Base-by-base conservation (phyloP, 2,888 invertebrate species). In the Uropetala carovei region DNA sequence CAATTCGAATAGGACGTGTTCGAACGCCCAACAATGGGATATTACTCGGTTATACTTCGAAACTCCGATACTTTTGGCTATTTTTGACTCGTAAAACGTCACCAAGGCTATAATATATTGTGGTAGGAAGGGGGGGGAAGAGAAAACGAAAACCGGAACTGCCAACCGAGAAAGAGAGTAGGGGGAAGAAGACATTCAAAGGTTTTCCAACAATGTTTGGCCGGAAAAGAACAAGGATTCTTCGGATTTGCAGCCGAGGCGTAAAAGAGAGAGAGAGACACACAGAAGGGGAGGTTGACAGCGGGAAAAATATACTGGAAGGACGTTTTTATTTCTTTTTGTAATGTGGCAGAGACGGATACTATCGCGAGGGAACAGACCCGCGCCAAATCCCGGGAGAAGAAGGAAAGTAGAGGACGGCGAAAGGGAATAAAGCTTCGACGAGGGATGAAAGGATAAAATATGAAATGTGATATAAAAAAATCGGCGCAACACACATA, bases 281-380 rank as follows among this genome's bases (percentile, higher is more conserved):
- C 3, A 68, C 18, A 22, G 18, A 22, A 22, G 13, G 68, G n/a
- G 64, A 68, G 68, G 68, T 22, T 68, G 68, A 68, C 68, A 68
- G 68, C 68, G 68, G 18, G 68, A 68, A 68, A 68, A 68, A 68
- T 68, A 68, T 68, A 68, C 22, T 11, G 68, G 18, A 68, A 68
- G 68, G 68, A 68, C 43, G 43, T 43, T 43, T 43, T 43, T 43
- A 43, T 43, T 43, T 68, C 22, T 68, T n/a, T 68, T 22, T 11
- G 68, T 68, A 68, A 68, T 68, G 68, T 68, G 68, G 68, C 68
- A 68, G 68, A 68, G 68, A 68, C 68, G 64, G 64, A 68, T 68
- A 68, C 68, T 18, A 68, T 18, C 68, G 68, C 68, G n/a, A n/a
- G 68, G 22, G 22, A n/a, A 22, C 18, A 68, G 68, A n/a, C 18